These are phyloP conservation scores for Coelinius sp. DNA, from an alignment of 2,888 invertebrate genomes.

Conservation along the genomic window DNA sequence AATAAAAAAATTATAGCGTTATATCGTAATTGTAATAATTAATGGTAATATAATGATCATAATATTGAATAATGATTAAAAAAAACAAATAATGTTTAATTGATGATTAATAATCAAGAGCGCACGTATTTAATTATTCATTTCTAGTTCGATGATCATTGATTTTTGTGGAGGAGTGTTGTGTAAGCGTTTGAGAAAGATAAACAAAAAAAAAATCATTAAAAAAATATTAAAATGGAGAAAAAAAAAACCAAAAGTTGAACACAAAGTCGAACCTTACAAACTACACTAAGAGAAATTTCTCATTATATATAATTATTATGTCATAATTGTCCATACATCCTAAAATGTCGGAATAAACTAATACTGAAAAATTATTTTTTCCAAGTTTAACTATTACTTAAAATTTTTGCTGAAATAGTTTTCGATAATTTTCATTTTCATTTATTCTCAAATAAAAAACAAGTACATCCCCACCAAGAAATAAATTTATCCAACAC, in stretches of 20 bases:
- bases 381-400: neutral
- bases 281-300: slow-evolving; percentile 61
- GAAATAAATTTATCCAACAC: slow-evolving; percentile 14
- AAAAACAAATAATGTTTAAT: slow-evolving; percentile 61
- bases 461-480: neutral
- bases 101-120: slow-evolving; percentile 61
- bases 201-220: slow-evolving; percentile 24
- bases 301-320: slow-evolving; percentile 69
- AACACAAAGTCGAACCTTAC: slow-evolving; percentile 51
- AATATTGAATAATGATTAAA: slow-evolving; percentile 60
- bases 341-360: slow-evolving; percentile 70
- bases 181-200: slow-evolving; percentile 57
- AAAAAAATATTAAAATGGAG: slow-evolving; percentile 17
- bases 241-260: slow-evolving; percentile 45
- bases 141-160: slow-evolving; percentile 61
- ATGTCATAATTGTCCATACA: slow-evolving; percentile 70
- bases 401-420: neutral
- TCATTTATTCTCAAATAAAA: neutral
- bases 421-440: too few species aligned
- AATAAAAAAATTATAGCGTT: slow-evolving; percentile 65
- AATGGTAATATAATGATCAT: slow-evolving; percentile 68
- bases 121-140: slow-evolving; percentile 64
- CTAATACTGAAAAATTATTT: slow-evolving; percentile 55
- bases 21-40: slow-evolving; percentile 68
- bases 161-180: slow-evolving; percentile 58